Evolutionary conservation across 2,888 invertebrate genomes (phyloP).

Genomic region (Gnatocerus cornutus): DNA sequence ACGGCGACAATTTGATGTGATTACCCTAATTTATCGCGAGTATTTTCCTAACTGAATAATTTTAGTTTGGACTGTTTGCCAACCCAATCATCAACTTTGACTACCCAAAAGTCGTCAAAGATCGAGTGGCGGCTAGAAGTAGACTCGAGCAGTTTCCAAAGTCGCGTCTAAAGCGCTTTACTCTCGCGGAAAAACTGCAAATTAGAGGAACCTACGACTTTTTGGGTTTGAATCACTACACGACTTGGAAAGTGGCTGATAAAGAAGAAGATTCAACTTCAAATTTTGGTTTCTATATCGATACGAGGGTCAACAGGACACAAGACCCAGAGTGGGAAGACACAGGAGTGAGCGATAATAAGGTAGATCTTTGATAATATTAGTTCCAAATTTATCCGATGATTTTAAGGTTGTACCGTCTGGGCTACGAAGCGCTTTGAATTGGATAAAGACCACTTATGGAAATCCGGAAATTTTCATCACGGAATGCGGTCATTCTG

Average conservation of each 20-base stretch:
- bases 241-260: constrained; percentile 68
- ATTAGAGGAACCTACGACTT: constrained; percentile 74
- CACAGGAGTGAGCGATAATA: constrained; percentile 31
- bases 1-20: constrained; percentile 59
- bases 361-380: constrained; percentile 1
- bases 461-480: constrained; percentile 70
- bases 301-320: constrained; percentile 42
- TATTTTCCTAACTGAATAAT: no score
- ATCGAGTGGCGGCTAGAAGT: constrained; percentile 71
- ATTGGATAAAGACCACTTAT: constrained; percentile 72
- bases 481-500: constrained; percentile 77
- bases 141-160: constrained; percentile 70
- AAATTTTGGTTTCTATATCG: constrained; percentile 33
- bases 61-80: constrained; percentile 58
- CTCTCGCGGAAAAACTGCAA: constrained; percentile 68
- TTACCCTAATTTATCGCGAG: no score
- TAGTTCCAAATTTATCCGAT: not conserved
- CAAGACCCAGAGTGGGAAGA: constrained; percentile 32
- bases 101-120: constrained; percentile 72
- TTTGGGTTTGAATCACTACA: constrained; percentile 77
- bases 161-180: constrained; percentile 73
- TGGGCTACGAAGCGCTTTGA: constrained; percentile 75
- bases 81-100: constrained; percentile 74
- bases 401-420: constrained; percentile 73
- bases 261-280: constrained; percentile 68